Percentiles rank a stretch among this genome's conserved stretches.
Conservation (phyloP, 2,888 invertebrate genomes). For the Lithodes maja region DNA sequence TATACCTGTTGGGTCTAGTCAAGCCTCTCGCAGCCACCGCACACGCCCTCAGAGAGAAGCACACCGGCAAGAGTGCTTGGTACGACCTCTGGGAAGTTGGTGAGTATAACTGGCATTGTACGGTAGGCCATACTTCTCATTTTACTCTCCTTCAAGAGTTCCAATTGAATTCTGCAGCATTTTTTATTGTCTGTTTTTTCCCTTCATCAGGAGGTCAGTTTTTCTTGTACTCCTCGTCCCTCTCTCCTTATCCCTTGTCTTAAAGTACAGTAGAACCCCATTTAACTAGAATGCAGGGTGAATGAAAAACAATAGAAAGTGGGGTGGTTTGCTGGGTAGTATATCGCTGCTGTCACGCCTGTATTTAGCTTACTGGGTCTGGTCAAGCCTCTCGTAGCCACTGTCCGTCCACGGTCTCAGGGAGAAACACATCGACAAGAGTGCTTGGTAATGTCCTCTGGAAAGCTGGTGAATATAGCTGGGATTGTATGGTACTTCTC, state of each 20-base stretch:
- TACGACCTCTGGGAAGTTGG: slow-evolving; percentile 65
- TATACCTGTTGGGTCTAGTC: slow-evolving; percentile 53
- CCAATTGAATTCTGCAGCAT: no score
- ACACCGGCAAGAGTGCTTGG: slow-evolving; percentile 60
- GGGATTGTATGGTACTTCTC: no score
- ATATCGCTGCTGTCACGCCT: slow-evolving; percentile 63
- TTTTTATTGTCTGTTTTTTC: no score
- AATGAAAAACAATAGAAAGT: slow-evolving; percentile 65
- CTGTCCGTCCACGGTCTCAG: slow-evolving; percentile 60
- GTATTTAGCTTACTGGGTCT: slow-evolving; percentile 37
- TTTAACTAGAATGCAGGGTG: no score
- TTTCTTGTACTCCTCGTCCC: no score
- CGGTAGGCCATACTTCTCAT: no score
- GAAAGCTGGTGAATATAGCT: slow-evolving; percentile 61
- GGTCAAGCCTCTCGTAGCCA: slow-evolving; percentile 64
- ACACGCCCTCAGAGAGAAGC: slow-evolving; percentile 58
- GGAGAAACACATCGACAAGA: slow-evolving; percentile 56
- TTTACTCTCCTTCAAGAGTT: no score
- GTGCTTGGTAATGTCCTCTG: slow-evolving; percentile 59
- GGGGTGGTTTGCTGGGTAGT: slow-evolving; percentile 52
- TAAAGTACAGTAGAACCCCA: no score
- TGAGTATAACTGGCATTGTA: slow-evolving; percentile 10
- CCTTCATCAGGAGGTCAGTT: no score
- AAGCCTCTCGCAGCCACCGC: slow-evolving; percentile 68
- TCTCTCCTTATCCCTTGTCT: no score